Percentiles rank a stretch among this genome's conserved stretches.
Conservation (phyloP, 2,888 invertebrate genomes). For the Coremacera marginata region DNA sequence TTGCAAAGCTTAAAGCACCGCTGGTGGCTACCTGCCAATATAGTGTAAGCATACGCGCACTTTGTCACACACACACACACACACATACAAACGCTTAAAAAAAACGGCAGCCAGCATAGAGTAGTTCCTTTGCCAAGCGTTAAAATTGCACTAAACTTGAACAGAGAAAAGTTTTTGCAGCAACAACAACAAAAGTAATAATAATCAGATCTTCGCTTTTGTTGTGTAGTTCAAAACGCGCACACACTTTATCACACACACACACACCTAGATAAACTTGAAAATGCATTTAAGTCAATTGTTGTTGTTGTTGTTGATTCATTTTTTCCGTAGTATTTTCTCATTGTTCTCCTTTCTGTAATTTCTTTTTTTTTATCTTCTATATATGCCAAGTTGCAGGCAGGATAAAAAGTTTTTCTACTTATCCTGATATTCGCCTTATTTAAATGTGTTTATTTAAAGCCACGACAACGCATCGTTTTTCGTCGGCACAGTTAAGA, state of each 20-base stretch:
- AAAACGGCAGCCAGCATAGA: slow-evolving; percentile 17
- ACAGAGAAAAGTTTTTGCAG: not conserved
- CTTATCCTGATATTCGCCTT: not conserved
- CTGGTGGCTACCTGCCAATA: not conserved
- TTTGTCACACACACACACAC: not conserved
- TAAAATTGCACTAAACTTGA: not conserved
- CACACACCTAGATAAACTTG: too few relatives aligned
- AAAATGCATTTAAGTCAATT: too few relatives aligned
- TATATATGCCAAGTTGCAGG: too few relatives aligned
- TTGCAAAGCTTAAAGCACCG: not conserved
- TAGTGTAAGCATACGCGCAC: slow-evolving; percentile 5
- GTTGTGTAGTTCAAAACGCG: too few relatives aligned
- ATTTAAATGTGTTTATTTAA: not conserved
- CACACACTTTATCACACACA: too few relatives aligned
- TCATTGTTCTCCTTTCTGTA: too few relatives aligned
- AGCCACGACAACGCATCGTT: not conserved
- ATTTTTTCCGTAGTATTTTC: too few relatives aligned
- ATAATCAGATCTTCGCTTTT: too few relatives aligned
- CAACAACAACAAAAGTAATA: too few relatives aligned
- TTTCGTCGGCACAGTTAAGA: not conserved
- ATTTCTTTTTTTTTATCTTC: too few relatives aligned
- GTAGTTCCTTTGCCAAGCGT: not conserved
- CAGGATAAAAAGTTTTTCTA: not conserved
- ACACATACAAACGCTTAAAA: slow-evolving; percentile 11
- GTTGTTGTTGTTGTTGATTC: too few relatives aligned